Base-by-base conservation (phyloP, 2,888 invertebrate genomes). In the Mythimna ferrago region DNA sequence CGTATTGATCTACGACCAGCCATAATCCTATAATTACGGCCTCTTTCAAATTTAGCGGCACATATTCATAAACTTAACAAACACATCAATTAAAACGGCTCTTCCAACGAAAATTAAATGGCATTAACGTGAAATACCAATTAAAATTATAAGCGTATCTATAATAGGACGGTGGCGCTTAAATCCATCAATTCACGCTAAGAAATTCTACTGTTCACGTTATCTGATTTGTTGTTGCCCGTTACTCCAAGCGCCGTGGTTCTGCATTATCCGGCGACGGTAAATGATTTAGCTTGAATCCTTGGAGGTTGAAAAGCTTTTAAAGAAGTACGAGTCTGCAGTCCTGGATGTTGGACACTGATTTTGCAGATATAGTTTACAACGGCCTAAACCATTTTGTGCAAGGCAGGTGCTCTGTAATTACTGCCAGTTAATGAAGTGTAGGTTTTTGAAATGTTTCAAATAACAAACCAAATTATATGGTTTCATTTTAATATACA, bases 261-360 rank as follows among this genome's bases (percentile, higher is more conserved):
- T 38, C 26, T 51, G 48, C 19, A 57, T 38, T 48, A 63, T 26
- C 21, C 35, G 62, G 14, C 5, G 48, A 21, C 41, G 32, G 35
- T 53, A 75, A 73, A 57, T 51, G 14, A 73, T 74, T 73, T 53
- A 53, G 51, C 41, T 66, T 48, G n/a, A 53, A 44, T 32, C 66
- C 66, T 19, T 44, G 16, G 26, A 74, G 66, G 35, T 73, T 35
- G n/a, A 66, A 60, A 48, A 26, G 26, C 48, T 54, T 73, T 60
- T n/a, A 60, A 60, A 75, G 19, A 58, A 58, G 58, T 58, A 57
- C 58, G 35, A 16, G 35, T 32, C 54, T 21, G 19, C 32, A 11
- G 35, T 35, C 10, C 26, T 35, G 10, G 19, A 71, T 41, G 21
- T 32, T n/a, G 32, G 16, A 35, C 51, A 32, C 26, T n/a, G 7